Conservation (phyloP, 2,888 invertebrate genomes). For the Meloe dianella region DNA sequence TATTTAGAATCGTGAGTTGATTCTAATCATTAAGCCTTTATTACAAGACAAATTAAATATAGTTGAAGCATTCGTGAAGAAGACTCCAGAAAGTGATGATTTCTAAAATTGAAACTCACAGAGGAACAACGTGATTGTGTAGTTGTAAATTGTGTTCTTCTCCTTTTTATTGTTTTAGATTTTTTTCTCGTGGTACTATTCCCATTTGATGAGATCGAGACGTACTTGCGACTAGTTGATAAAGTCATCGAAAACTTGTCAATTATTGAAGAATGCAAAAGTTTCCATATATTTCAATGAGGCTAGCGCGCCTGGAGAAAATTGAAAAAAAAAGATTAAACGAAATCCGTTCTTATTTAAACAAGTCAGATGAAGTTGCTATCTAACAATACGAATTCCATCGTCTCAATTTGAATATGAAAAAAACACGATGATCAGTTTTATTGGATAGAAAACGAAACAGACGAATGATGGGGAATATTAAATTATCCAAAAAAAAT, state of each 20-base stretch:
- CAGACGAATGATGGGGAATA: not conserved
- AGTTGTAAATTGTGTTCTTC: too few species aligned
- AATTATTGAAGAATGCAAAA: not conserved
- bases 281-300: constrained; percentile 9
- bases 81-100: too few species aligned
- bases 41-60: too few species aligned
- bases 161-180: too few species aligned
- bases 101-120: too few species aligned
- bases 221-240: not conserved
- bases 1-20: too few species aligned
- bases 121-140: too few species aligned
- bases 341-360: constrained; percentile 31
- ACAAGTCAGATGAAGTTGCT: constrained; percentile 37
- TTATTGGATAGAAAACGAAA: constrained; percentile 3
- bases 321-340: constrained; percentile 5
- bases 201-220: not conserved
- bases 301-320: not conserved
- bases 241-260: constrained; percentile 5
- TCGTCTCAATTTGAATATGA: constrained; percentile 36
- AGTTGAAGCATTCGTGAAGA: too few species aligned
- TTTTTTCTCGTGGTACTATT: not conserved
- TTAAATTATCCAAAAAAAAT: not conserved
- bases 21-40: not conserved
- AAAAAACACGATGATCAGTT: constrained; percentile 17
- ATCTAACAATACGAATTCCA: constrained; percentile 39